Percentiles rank a stretch among this genome's conserved stretches.
Evolutionary conservation across 53 echinoderm and acorn worm species (phyloP).

Genomic region (Pentamera pediparva): DNA sequence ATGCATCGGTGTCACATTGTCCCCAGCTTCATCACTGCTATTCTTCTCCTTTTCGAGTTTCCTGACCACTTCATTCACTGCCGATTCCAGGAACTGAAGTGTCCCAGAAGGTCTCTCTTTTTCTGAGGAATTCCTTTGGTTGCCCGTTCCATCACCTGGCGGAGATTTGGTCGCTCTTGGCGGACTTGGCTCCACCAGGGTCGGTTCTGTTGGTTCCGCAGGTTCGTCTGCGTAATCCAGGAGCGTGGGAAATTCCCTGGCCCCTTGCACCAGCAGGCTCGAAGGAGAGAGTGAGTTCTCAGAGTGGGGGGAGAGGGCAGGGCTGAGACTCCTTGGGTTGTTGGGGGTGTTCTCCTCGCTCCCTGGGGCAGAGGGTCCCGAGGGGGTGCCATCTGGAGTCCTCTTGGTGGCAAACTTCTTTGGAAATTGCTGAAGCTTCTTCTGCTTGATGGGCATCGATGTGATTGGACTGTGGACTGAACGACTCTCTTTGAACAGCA

Average conservation of each 20-base stretch:
- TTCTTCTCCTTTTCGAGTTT: conserved; percentile 27
- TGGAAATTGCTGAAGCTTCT: conserved; percentile 45
- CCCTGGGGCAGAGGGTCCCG: background rate
- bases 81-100: conserved; percentile 2
- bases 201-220: background rate
- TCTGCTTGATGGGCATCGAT: conserved; percentile 47
- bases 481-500: conserved; percentile 74
- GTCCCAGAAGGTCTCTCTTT: conserved; percentile 5
- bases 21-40: background rate
- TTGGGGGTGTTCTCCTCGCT: background rate
- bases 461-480: conserved; percentile 69
- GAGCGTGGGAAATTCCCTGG: background rate
- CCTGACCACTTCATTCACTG: conserved; percentile 30
- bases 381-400: background rate
- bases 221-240: conserved; percentile 13
- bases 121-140: background rate
- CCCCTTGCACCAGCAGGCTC: background rate
- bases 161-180: background rate
- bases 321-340: background rate
- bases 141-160: background rate
- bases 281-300: conserved; percentile 7
- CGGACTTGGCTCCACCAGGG: background rate
- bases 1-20: background rate
- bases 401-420: conserved; percentile 36
- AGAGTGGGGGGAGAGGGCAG: background rate